A percentile compares a stretch with the other conserved stretches of the same genome.
phyloP scores from a whole-genome alignment of 2,888 invertebrate genomes.

The Heliconius ismenius region DNA sequence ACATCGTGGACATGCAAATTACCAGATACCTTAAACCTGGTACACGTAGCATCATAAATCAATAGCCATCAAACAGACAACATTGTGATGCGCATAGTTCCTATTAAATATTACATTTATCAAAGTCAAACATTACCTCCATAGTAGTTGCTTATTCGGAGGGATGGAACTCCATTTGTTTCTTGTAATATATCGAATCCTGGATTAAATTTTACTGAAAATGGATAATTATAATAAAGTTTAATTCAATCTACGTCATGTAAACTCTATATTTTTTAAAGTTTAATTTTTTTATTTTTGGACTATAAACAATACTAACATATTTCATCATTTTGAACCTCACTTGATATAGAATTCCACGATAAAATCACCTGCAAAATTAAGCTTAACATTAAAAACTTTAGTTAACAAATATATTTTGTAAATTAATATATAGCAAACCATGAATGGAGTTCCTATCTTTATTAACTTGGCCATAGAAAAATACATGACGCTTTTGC shows the following conservation, averaged over 20 bases:
- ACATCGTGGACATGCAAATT: not conserved
- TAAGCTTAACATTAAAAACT: not conserved
- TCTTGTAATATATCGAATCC: slow-evolving; percentile 65
- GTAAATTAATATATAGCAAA: slow-evolving; percentile 39
- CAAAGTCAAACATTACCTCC: slow-evolving; percentile 52
- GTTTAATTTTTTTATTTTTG: not conserved
- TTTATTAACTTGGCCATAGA: slow-evolving; percentile 42
- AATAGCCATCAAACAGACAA: slow-evolving; percentile 1
- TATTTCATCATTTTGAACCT: slow-evolving; percentile 50
- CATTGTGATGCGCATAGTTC: slow-evolving; percentile 14
- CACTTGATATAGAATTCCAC: slow-evolving; percentile 47
- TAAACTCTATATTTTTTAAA: not conserved
- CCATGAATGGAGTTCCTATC: slow-evolving; percentile 54
- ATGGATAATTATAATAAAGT: slow-evolving; percentile 3
- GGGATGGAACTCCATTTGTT: slow-evolving; percentile 55
- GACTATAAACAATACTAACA: slow-evolving; percentile 48
- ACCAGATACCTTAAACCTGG: not conserved
- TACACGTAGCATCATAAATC: slow-evolving; percentile 6
- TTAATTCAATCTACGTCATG: not conserved
- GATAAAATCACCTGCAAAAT: slow-evolving; percentile 48
- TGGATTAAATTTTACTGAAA: slow-evolving; percentile 66
- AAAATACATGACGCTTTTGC: slow-evolving; percentile 34
- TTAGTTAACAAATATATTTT: not conserved
- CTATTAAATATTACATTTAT: slow-evolving; percentile 13
- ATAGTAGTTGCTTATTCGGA: slow-evolving; percentile 59